Conservation (phyloP, 2,888 invertebrate species). For the Oscheius sp. region DNA sequence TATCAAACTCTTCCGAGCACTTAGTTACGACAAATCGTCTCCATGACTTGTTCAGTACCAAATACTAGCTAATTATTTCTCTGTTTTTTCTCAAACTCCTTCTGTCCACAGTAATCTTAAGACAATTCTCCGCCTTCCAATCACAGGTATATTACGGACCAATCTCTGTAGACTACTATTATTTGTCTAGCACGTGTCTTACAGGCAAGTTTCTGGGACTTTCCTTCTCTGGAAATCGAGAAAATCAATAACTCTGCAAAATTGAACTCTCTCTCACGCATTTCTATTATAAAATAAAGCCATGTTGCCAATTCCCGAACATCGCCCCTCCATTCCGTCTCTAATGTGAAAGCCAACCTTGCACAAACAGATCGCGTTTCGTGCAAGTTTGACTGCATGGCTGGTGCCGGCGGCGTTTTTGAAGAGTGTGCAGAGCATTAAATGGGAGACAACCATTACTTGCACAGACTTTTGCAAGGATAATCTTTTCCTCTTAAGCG, state of each 20-base stretch:
- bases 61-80: too few relatives aligned
- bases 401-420: not conserved
- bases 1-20: too few relatives aligned
- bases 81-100: too few relatives aligned
- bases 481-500: not conserved
- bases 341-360: slow-evolving; percentile 36
- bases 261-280: not conserved
- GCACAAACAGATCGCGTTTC: slow-evolving; percentile 34
- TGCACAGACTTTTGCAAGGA: not conserved
- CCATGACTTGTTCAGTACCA: too few relatives aligned
- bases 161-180: not conserved
- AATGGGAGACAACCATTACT: slow-evolving; percentile 11
- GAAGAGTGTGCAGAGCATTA: not conserved
- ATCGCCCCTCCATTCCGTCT: slow-evolving; percentile 30
- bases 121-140: not conserved
- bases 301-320: slow-evolving; percentile 34
- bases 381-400: slow-evolving; percentile 33
- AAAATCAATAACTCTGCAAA: not conserved
- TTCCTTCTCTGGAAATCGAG: not conserved
- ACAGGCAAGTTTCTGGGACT: not conserved
- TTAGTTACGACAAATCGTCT: too few relatives aligned
- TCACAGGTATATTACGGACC: not conserved
- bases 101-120: not conserved
- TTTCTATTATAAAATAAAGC: not conserved
- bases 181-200: not conserved